Percentiles rank a stretch among this genome's conserved stretches.
These are phyloP conservation scores for Drosophila trapezifrons DNA, from an alignment of 1,140 invertebrate genomes.

Conservation along the genomic window DNA sequence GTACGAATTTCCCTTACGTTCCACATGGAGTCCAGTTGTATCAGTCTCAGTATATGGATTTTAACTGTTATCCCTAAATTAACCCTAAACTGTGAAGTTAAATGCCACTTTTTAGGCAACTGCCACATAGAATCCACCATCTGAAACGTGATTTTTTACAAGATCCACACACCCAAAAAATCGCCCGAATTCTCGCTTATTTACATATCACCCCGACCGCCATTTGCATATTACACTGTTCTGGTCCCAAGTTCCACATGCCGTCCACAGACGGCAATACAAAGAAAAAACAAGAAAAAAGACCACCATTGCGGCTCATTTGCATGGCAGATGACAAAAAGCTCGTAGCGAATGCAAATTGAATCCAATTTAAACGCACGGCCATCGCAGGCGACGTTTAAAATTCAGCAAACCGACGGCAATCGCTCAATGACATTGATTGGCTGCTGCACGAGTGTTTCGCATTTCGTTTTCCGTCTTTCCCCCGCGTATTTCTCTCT, in stretches of 20 bases:
- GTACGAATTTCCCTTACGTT: too few species aligned
- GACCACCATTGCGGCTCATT: slow-evolving; percentile 6
- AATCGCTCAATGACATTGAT: slow-evolving; percentile 64
- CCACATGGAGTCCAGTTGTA: too few species aligned
- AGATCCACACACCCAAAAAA: not conserved
- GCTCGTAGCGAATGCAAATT: slow-evolving; percentile 37
- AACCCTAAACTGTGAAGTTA: not conserved
- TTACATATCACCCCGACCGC: slow-evolving; percentile 11
- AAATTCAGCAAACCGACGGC: slow-evolving; percentile 25
- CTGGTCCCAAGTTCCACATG: slow-evolving; percentile 3
- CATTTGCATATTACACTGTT: not conserved
- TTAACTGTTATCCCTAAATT: too few species aligned
- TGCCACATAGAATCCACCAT: not conserved
- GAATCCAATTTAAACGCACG: slow-evolving; percentile 40
- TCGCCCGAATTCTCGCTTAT: not conserved
- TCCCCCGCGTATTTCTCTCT: not conserved
- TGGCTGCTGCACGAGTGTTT: slow-evolving; percentile 55
- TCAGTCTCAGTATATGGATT: too few species aligned
- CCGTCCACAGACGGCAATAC: not conserved
- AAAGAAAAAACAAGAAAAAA: not conserved
- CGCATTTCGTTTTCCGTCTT: slow-evolving; percentile 28
- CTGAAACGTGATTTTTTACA: not conserved
- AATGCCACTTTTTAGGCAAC: too few species aligned
- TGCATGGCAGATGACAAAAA: slow-evolving; percentile 36
- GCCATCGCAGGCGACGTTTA: slow-evolving; percentile 5